Conservation (phyloP, 2,113 vertebrate genomes). For the Octodon degus region DNA sequence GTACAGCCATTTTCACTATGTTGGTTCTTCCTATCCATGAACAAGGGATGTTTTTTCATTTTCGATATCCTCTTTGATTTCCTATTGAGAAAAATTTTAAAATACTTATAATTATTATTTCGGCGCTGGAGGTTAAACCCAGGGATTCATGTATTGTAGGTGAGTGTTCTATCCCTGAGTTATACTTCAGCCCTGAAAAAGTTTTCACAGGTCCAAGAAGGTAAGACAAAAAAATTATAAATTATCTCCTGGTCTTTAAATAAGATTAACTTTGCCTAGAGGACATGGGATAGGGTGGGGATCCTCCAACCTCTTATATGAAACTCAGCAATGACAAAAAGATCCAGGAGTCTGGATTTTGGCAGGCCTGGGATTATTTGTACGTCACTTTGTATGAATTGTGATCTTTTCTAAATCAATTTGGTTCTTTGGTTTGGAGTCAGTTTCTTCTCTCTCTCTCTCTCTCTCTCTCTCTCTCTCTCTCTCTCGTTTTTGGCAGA, state of each 20-base stretch:
- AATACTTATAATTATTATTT: background rate
- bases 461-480: background rate
- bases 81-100: background rate
- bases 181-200: background rate
- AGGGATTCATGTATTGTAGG: background rate
- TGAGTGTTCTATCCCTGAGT: background rate
- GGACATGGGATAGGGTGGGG: background rate
- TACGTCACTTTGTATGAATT: background rate
- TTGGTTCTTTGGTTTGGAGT: background rate
- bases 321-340: background rate
- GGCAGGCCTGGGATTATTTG: background rate
- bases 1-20: background rate
- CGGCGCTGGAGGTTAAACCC: background rate
- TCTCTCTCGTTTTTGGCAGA: too few relatives aligned
- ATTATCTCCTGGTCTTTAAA: conserved; percentile 1
- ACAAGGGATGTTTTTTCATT: background rate
- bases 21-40: background rate
- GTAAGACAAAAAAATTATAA: background rate
- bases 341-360: background rate
- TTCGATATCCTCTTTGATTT: background rate
- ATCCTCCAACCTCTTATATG: background rate
- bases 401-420: background rate
- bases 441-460: background rate
- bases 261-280: background rate
- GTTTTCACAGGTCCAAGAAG: conserved; percentile 24